A percentile compares a stretch with the other conserved stretches of the same genome.
phyloP scores from a whole-genome alignment of 2,113 vertebrate species.

The Gadus chalcogrammus region DNA sequence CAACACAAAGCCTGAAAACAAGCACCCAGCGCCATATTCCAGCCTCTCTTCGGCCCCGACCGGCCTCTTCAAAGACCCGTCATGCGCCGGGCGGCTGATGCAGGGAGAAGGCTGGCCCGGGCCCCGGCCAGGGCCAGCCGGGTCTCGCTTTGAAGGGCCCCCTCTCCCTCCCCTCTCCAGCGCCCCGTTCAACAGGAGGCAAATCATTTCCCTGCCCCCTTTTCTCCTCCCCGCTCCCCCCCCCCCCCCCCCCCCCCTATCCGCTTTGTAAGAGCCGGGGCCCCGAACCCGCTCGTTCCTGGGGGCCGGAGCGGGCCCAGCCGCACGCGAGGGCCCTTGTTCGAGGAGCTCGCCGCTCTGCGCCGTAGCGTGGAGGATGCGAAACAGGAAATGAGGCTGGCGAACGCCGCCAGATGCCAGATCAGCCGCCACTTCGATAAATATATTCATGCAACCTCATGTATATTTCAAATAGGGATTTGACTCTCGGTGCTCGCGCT shows the following conservation, averaged over 20 bases:
- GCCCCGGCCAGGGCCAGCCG: constrained; percentile 35
- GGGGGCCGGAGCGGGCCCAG: constrained; percentile 34
- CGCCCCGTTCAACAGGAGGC: constrained; percentile 48
- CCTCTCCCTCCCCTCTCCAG: constrained; percentile 4
- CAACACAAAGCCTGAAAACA: too few species aligned
- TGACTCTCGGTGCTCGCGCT: constrained; percentile 56
- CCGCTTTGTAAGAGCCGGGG: constrained; percentile 42
- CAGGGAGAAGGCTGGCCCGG: constrained; percentile 61
- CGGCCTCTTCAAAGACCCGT: constrained; percentile 63
- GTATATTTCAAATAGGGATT: constrained; percentile 58
- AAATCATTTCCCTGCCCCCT: constrained; percentile 67
- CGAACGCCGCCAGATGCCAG: constrained; percentile 18
- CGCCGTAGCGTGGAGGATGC: constrained; percentile 41
- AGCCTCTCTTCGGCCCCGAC: too few species aligned
- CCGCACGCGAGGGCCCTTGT: constrained; percentile 21
- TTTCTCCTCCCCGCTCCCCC: constrained; percentile 23
- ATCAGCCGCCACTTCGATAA: constrained; percentile 38
- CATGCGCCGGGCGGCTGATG: constrained; percentile 62
- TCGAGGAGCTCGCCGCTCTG: constrained; percentile 59
- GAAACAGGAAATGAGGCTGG: constrained; percentile 51
- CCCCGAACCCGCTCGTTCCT: constrained; percentile 41
- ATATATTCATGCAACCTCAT: constrained; percentile 62
- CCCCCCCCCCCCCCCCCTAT: not conserved
- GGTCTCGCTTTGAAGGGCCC: constrained; percentile 60
- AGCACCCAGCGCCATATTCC: too few species aligned